Percentiles rank a stretch among this genome's conserved stretches.
Conservation (phyloP, 2,888 invertebrate species). For the Pseudococcus longispinus region DNA sequence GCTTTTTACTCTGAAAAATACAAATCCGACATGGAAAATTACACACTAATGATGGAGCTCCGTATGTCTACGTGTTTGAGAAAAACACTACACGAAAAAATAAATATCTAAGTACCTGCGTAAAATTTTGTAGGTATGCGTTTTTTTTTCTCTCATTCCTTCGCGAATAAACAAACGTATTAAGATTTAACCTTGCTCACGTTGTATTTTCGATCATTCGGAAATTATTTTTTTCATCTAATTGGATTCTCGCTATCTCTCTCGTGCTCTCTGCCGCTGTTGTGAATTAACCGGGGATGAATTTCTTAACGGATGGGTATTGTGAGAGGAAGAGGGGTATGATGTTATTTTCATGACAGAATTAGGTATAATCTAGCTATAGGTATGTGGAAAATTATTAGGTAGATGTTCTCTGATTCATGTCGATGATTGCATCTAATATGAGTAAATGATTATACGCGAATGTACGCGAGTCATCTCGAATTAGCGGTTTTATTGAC, state of each 20-base stretch:
- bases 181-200: constrained; percentile 30
- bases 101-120: not conserved
- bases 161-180: constrained; percentile 33
- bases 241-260: not conserved
- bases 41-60: constrained; percentile 2
- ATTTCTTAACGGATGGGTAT: not conserved
- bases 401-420: not conserved
- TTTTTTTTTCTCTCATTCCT: not conserved
- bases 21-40: not conserved
- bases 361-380: not conserved
- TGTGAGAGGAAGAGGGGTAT: not conserved
- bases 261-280: not conserved
- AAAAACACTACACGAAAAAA: not conserved
- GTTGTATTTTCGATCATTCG: constrained; percentile 1
- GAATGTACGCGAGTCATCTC: not conserved
- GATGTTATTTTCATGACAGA: not conserved
- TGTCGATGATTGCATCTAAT: not conserved
- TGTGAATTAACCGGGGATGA: not conserved
- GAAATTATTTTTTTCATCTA: not conserved
- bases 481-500: not conserved
- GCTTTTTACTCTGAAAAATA: not conserved
- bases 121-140: not conserved
- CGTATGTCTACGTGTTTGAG: not conserved
- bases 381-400: not conserved
- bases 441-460: not conserved